Percentiles rank a stretch among this genome's conserved stretches.
These are phyloP conservation scores for Germaria angustata DNA, from an alignment of 2,888 invertebrate species.

Conservation along the genomic window DNA sequence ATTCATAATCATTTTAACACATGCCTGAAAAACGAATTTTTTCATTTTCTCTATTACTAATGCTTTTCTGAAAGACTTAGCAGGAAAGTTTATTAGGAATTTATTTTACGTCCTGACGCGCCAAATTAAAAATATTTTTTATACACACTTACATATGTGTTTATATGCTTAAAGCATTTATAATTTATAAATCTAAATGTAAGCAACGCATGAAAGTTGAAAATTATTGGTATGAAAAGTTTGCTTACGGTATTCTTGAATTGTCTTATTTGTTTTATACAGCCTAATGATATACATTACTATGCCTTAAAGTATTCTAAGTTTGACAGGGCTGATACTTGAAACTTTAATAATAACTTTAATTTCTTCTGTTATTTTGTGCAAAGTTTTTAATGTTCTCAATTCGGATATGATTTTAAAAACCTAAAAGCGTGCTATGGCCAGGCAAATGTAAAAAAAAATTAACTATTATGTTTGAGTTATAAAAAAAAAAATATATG, in stretches of 20 bases:
- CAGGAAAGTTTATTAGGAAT: too few species aligned
- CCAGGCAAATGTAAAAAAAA: neutral
- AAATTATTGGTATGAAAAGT: neutral
- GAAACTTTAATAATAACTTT: neutral
- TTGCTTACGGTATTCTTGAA: neutral
- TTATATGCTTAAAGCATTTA: neutral
- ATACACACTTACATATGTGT: too few species aligned
- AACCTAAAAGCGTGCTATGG: neutral
- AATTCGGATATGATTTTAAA: neutral
- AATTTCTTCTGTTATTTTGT: neutral
- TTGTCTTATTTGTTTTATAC: too few species aligned
- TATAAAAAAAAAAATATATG: too few species aligned
- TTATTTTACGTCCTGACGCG: too few species aligned
- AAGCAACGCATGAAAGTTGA: neutral
- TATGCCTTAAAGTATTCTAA: neutral
- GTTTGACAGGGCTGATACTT: neutral
- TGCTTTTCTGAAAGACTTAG: too few species aligned
- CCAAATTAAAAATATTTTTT: too few species aligned
- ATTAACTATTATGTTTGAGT: too few species aligned
- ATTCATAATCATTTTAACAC: neutral
- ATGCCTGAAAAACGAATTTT: neutral
- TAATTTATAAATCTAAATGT: neutral
- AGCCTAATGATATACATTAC: too few species aligned
- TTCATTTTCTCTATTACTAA: neutral
- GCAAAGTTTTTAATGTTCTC: neutral